Percentiles rank a stretch among this genome's conserved stretches.
Evolutionary conservation across 2,797 vertebrate genomes (phyloP).

Genomic region (Cirrhinus molitorella): DNA sequence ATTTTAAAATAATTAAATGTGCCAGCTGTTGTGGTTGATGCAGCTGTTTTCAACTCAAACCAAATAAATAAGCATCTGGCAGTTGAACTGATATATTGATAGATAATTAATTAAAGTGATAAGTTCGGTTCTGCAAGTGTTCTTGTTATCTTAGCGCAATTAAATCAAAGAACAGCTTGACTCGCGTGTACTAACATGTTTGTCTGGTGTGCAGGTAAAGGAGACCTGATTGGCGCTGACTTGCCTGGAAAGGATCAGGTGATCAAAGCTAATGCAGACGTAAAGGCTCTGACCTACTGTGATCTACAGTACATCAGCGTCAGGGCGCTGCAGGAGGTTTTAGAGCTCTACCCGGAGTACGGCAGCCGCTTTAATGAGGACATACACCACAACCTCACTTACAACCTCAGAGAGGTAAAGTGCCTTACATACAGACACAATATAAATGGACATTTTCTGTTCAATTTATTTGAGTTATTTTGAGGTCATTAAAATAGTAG

Average conservation of each 20-base stretch:
- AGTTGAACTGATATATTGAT: neutral
- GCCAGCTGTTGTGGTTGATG: neutral
- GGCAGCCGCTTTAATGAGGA: conserved; percentile 86
- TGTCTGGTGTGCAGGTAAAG: conserved; percentile 83
- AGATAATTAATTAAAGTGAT: neutral
- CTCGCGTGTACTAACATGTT: neutral
- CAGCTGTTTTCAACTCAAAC: conserved; percentile 2
- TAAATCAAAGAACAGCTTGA: conserved; percentile 15
- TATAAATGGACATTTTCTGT: too few species aligned
- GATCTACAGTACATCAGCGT: conserved; percentile 93
- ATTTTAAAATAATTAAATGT: neutral
- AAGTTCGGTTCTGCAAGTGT: neutral
- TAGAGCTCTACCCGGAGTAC: conserved; percentile 92
- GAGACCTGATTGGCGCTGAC: conserved; percentile 94
- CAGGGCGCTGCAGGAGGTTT: conserved; percentile 87
- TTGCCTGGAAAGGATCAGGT: conserved; percentile 85
- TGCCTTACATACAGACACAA: neutral
- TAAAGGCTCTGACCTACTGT: conserved; percentile 96
- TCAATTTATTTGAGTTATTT: too few species aligned
- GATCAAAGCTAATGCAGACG: conserved; percentile 93
- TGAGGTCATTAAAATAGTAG: too few species aligned
- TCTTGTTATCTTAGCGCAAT: neutral
- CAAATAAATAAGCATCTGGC: neutral
- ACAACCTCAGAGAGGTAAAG: conserved; percentile 93
- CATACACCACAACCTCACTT: conserved; percentile 93